Evolutionary conservation across 2,888 invertebrate species (phyloP).

Genomic region (Lasioglossum morio): DNA sequence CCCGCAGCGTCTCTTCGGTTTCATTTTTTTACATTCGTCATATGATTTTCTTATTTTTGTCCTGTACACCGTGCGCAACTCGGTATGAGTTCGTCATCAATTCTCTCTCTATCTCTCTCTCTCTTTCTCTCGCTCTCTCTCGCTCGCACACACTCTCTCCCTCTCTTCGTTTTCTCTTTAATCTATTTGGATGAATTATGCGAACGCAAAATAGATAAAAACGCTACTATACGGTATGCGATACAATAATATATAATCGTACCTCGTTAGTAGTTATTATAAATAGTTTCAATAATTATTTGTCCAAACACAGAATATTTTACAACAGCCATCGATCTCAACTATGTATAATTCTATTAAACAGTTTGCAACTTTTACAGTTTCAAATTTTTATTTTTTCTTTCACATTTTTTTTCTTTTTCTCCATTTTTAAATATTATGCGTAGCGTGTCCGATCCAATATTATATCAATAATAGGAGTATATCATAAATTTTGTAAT

Average conservation of each 20-base stretch:
- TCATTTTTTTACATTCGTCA: conserved; percentile 53
- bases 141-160: background rate
- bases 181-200: conserved; percentile 71
- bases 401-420: background rate
- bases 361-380: conserved; percentile 77
- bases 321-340: conserved; percentile 83
- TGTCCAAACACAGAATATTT: conserved; percentile 83
- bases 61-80: conserved; percentile 49
- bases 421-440: conserved; percentile 63
- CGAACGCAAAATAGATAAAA: conserved; percentile 79
- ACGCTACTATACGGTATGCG: conserved; percentile 77
- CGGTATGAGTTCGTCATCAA: background rate
- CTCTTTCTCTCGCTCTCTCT: background rate
- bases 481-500: conserved; percentile 84
- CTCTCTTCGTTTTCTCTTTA: conserved; percentile 20
- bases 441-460: conserved; percentile 79
- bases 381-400: conserved; percentile 57
- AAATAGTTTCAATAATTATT: conserved; percentile 82
- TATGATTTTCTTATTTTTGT: conserved; percentile 38
- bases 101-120: background rate
- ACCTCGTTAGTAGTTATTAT: conserved; percentile 76
- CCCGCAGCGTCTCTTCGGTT: conserved; percentile 56
- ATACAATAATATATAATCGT: conserved; percentile 77
- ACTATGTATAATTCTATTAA: conserved; percentile 81
- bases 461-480: conserved; percentile 82